phyloP scores from a whole-genome alignment of 2,797 vertebrate species.

The Silurus lanzhouensis region DNA sequence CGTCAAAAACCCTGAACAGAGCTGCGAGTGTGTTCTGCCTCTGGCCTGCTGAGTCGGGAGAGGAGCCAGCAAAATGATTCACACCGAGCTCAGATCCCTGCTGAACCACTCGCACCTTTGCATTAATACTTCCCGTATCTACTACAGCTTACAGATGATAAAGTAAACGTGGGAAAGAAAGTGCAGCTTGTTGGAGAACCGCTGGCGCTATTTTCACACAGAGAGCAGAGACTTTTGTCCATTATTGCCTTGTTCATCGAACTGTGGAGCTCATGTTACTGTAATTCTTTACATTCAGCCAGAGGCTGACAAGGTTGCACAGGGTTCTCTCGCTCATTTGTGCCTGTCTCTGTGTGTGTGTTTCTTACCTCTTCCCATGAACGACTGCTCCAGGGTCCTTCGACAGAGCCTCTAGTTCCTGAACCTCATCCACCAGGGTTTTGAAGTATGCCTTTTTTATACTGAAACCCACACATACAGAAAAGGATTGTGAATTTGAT shows the following conservation, averaged over 20 bases:
- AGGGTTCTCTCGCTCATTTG: not conserved
- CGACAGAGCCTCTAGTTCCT: slow-evolving; percentile 93
- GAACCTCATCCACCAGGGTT: slow-evolving; percentile 96
- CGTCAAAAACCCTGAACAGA: not conserved
- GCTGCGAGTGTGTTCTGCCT: slow-evolving; percentile 13
- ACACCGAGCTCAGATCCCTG: slow-evolving; percentile 19
- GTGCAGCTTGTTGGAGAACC: slow-evolving; percentile 11
- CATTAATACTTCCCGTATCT: not conserved
- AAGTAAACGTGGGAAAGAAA: slow-evolving; percentile 18
- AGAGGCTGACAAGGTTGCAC: not conserved
- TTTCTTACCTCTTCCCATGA: slow-evolving; percentile 89
- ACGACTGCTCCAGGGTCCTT: slow-evolving; percentile 95
- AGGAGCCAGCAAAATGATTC: slow-evolving; percentile 35
- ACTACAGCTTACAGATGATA: slow-evolving; percentile 5
- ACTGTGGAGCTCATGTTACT: slow-evolving; percentile 22
- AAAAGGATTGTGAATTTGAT: not conserved
- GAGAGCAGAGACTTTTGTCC: not conserved
- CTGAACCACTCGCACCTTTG: slow-evolving; percentile 3
- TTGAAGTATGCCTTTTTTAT: slow-evolving; percentile 91
- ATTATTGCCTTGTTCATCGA: not conserved
- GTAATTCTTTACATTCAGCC: slow-evolving; percentile 25
- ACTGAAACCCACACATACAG: slow-evolving; percentile 64
- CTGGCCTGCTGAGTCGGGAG: slow-evolving; percentile 2
- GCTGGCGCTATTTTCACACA: slow-evolving; percentile 3
- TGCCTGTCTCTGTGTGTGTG: not conserved